Evolutionary conservation across 1,140 invertebrate species (phyloP).

Genomic region (Palaemon carinicauda): DNA sequence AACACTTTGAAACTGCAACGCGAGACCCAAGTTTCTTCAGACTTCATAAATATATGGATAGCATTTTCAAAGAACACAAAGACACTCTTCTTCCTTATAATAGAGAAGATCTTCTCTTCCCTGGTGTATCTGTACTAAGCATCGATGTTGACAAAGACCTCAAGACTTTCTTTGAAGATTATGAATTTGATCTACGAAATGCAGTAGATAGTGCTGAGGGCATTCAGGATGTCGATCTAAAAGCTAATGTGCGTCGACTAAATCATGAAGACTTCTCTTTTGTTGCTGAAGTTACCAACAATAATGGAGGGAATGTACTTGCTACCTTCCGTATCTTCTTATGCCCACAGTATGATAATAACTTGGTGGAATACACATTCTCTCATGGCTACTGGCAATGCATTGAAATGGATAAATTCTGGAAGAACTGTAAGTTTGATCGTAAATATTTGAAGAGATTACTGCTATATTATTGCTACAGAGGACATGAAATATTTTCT

Average conservation of each 20-base stretch:
- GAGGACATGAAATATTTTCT: no score
- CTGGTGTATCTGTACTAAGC: constrained; percentile 72
- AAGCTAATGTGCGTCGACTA: constrained; percentile 69
- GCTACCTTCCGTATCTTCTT: constrained; percentile 72
- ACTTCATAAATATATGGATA: constrained; percentile 71
- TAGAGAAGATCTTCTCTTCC: constrained; percentile 66
- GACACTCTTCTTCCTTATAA: constrained; percentile 61
- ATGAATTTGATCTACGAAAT: constrained; percentile 74
- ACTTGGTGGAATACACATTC: constrained; percentile 69
- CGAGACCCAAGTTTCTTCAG: constrained; percentile 75
- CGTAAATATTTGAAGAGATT: no score
- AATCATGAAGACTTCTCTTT: constrained; percentile 74
- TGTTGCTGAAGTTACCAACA: constrained; percentile 69
- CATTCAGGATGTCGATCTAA: constrained; percentile 57
- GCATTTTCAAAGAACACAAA: constrained; percentile 68
- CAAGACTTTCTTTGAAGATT: constrained; percentile 77
- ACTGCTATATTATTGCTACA: no score
- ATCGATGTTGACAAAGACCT: constrained; percentile 73
- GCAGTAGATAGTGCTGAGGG: constrained; percentile 65
- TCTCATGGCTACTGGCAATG: constrained; percentile 72
- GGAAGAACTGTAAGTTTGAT: constrained; percentile 57
- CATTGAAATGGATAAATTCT: constrained; percentile 75
- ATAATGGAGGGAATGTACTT: constrained; percentile 65
- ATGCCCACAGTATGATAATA: constrained; percentile 74
- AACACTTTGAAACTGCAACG: constrained; percentile 69